Conservation (phyloP, 2,888 invertebrate genomes). For the Timema podura region DNA sequence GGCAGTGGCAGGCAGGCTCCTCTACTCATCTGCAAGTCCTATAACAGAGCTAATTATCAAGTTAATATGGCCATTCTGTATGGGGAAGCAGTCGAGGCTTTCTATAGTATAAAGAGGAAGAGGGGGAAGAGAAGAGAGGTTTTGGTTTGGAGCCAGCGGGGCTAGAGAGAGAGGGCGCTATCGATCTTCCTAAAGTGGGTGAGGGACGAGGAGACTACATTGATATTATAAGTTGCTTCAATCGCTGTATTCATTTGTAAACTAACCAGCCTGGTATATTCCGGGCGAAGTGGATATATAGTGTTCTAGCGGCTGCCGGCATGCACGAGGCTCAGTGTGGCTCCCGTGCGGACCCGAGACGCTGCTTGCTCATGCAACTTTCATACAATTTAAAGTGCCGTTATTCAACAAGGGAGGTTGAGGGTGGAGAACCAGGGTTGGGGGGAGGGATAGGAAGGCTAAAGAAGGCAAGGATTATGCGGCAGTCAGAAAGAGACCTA, state of each 20-base stretch:
- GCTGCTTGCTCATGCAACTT: conserved; percentile 50
- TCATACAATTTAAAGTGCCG: conserved; percentile 55
- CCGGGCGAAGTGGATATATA: conserved; percentile 29
- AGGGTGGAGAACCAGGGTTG: conserved; percentile 8
- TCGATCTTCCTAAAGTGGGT: conserved; percentile 26
- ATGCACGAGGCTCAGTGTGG: conserved; percentile 18
- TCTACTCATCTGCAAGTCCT: conserved; percentile 80
- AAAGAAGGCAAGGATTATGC: conserved; percentile 26
- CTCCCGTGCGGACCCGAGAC: conserved; percentile 20
- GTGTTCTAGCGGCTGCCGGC: conserved; percentile 19
- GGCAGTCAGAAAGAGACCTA: conserved; percentile 22
- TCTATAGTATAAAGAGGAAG: conserved; percentile 35
- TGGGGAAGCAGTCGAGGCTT: conserved; percentile 43
- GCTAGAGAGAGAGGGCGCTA: conserved; percentile 36
- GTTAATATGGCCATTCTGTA: conserved; percentile 80
- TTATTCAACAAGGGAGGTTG: conserved; percentile 44
- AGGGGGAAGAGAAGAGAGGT: conserved; percentile 40
- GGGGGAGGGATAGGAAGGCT: conserved; percentile 22
- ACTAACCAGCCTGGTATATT: conserved; percentile 46
- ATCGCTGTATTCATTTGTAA: conserved; percentile 69
- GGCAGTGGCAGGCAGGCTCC: conserved; percentile 26
- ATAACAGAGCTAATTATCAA: conserved; percentile 86
- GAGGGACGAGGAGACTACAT: conserved; percentile 49
- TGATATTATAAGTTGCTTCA: conserved; percentile 69
- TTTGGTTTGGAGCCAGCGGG: conserved; percentile 33